A percentile compares a stretch with the other conserved stretches of the same genome.
phyloP scores from a whole-genome alignment of 2,797 vertebrate species.

The Parauchenoglanis ngamensis region DNA sequence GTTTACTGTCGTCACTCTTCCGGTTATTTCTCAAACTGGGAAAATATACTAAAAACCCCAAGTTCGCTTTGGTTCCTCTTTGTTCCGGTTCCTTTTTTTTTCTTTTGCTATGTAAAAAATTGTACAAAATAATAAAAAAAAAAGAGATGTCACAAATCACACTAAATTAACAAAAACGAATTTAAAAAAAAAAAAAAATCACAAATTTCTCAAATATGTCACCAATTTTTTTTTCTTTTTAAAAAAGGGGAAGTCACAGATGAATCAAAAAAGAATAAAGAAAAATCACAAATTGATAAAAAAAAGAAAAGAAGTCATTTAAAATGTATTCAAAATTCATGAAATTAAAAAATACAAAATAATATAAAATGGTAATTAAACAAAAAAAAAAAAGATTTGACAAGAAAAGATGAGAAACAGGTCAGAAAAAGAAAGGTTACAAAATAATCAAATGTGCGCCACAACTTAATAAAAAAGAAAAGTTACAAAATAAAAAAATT shows the following conservation, averaged over 20 bases:
- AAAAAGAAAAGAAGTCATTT: too few relatives aligned
- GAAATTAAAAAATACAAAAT: too few relatives aligned
- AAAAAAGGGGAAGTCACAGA: not conserved
- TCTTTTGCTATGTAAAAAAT: not conserved
- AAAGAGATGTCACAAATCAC: not conserved
- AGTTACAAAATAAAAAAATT: not conserved
- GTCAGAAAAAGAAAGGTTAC: too few relatives aligned
- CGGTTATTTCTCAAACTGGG: not conserved
- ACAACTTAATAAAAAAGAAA: not conserved
- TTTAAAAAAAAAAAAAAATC: not conserved
- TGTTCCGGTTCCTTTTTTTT: not conserved
- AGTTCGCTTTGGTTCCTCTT: not conserved
- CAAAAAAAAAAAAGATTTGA: too few relatives aligned
- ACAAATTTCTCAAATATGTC: not conserved
- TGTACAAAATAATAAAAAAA: not conserved
- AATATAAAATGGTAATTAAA: too few relatives aligned
- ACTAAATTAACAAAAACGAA: not conserved
- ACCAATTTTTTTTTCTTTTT: too few relatives aligned
- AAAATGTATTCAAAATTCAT: too few relatives aligned
- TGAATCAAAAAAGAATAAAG: not conserved
- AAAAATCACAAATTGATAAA: too few relatives aligned
- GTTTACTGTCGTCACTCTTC: not conserved
- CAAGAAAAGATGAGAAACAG: too few relatives aligned
- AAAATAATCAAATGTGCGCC: too few relatives aligned
- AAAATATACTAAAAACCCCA: not conserved